Evolutionary conservation across 2,113 vertebrate species (phyloP).

Genomic region (Okapia johnstoni): DNA sequence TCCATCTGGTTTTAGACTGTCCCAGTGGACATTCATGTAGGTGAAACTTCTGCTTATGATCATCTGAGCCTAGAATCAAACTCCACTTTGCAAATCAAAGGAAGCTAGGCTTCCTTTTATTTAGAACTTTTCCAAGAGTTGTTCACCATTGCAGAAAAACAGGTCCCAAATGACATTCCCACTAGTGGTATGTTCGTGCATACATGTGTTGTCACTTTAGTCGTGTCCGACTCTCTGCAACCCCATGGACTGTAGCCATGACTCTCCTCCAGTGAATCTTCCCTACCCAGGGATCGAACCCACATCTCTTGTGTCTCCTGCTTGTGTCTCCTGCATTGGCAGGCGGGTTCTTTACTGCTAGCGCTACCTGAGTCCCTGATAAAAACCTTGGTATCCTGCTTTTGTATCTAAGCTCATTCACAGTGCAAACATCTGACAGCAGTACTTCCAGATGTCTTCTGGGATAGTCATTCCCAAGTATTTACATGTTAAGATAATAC

Average conservation of each 20-base stretch:
- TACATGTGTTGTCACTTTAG: background rate
- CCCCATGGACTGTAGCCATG: background rate
- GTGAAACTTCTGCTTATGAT: background rate
- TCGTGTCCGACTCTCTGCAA: background rate
- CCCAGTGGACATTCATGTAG: background rate
- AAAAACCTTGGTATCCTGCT: background rate
- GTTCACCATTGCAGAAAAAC: background rate
- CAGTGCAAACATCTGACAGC: background rate
- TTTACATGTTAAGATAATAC: background rate
- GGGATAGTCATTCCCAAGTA: background rate
- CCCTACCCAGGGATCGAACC: background rate
- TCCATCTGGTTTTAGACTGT: background rate
- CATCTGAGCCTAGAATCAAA: background rate
- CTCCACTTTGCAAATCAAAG: background rate
- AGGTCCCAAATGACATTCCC: background rate
- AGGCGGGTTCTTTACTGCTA: background rate
- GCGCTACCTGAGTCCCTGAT: background rate
- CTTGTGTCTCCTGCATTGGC: background rate
- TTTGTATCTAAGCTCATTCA: background rate
- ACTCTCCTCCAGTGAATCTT: background rate
- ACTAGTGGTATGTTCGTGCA: accelerated
- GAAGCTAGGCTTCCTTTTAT: background rate
- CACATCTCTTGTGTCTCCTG: background rate
- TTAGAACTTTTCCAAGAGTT: background rate
- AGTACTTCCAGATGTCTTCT: background rate